phyloP scores from a whole-genome alignment of 2,888 invertebrate species.

The Parnassius smintheus region DNA sequence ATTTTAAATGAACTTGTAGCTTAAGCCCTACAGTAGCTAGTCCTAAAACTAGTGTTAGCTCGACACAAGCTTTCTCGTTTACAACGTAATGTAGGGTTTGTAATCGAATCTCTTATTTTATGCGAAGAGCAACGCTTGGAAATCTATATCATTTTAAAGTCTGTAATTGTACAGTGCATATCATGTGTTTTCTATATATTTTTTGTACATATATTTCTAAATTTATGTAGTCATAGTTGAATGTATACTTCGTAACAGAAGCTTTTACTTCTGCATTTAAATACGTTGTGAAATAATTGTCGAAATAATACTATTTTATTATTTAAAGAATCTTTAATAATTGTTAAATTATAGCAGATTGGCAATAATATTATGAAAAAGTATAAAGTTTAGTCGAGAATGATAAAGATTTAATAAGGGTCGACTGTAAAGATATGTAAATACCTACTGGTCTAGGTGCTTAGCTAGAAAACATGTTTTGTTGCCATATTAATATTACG shows the following conservation, averaged over 20 bases:
- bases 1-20: conserved; percentile 18
- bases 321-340: conserved; percentile 50
- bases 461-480: conserved; percentile 77
- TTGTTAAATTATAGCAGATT: conserved; percentile 67
- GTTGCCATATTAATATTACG: conserved; percentile 80
- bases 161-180: conserved; percentile 69
- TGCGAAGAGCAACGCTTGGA: conserved; percentile 15
- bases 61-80: conserved; percentile 22
- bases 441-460: conserved; percentile 75
- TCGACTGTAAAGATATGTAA: conserved; percentile 72
- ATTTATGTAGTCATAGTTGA: conserved; percentile 44
- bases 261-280: conserved; percentile 63
- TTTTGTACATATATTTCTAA: conserved; percentile 69
- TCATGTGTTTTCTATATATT: conserved; percentile 57
- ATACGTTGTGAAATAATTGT: conserved; percentile 45
- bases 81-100: conserved; percentile 18
- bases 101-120: conserved; percentile 2
- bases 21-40: conserved; percentile 28
- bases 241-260: conserved; percentile 47
- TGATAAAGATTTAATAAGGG: conserved; percentile 38
- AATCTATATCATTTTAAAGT: conserved; percentile 46
- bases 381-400: conserved; percentile 59
- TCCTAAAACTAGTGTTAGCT: conserved; percentile 24
- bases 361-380: conserved; percentile 69
- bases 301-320: conserved; percentile 41